phyloP scores from a whole-genome alignment of 2,797 vertebrate genomes.

The Ptychadena robeensis region DNA sequence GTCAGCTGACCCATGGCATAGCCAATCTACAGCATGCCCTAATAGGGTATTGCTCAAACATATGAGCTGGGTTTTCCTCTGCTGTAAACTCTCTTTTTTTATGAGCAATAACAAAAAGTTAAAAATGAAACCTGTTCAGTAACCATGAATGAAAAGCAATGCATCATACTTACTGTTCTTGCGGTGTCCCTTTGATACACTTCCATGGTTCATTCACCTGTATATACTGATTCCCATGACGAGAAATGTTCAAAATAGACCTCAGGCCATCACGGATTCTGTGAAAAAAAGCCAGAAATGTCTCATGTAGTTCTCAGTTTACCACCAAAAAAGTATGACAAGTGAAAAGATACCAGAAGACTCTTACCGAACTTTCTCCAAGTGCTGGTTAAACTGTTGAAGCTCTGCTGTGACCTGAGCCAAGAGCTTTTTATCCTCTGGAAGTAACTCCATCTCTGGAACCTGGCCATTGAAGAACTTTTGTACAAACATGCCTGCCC shows the following conservation, averaged over 20 bases:
- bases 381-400: slow-evolving; percentile 85
- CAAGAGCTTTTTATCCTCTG: slow-evolving; percentile 85
- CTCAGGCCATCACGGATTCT: slow-evolving; percentile 93
- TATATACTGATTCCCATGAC: slow-evolving; percentile 96
- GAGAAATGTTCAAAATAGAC: slow-evolving; percentile 91
- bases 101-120: neutral
- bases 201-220: slow-evolving; percentile 97
- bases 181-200: slow-evolving; percentile 85
- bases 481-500: slow-evolving; percentile 93
- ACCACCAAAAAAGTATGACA: neutral
- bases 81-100: neutral
- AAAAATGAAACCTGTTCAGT: neutral
- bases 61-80: neutral
- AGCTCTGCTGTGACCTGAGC: slow-evolving; percentile 87
- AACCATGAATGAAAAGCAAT: neutral
- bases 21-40: neutral
- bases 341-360: no score
- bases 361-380: slow-evolving; percentile 92
- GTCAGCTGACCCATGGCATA: neutral
- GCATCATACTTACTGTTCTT: slow-evolving; percentile 77
- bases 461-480: slow-evolving; percentile 91
- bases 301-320: neutral
- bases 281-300: neutral
- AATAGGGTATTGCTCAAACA: neutral
- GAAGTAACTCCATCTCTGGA: slow-evolving; percentile 82